A percentile compares a stretch with the other conserved stretches of the same genome.
Conservation (phyloP, 2,888 invertebrate species). For the Blera fallax region DNA sequence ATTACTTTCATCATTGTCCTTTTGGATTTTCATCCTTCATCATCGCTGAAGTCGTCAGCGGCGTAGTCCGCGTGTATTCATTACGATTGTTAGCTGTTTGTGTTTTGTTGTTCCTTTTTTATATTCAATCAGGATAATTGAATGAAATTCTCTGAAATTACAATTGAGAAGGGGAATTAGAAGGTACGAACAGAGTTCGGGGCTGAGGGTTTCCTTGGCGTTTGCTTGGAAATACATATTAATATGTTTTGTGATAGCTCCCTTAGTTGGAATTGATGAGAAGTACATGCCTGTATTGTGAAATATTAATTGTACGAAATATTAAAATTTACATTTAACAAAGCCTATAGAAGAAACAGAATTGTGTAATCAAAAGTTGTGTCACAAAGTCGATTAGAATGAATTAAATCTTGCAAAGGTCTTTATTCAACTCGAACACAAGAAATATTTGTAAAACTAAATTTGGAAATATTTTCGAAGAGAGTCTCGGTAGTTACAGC, state of each 20-base stretch:
- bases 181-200: not conserved
- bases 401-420: not conserved
- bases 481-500: too few relatives aligned
- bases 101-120: conserved; percentile 4
- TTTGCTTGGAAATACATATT: not conserved
- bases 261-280: not conserved
- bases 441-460: not conserved
- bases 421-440: not conserved
- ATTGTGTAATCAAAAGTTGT: not conserved
- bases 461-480: too few relatives aligned
- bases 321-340: not conserved
- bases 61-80: conserved; percentile 10
- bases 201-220: not conserved
- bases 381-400: not conserved
- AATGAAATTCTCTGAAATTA: conserved; percentile 31
- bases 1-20: conserved; percentile 41
- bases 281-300: not conserved
- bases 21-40: conserved; percentile 23
- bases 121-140: conserved; percentile 40
- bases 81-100: conserved; percentile 19
- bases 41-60: not conserved
- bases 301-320: not conserved
- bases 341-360: not conserved
- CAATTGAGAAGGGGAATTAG: not conserved
- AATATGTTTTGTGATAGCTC: not conserved